Conservation (phyloP, 2,888 invertebrate species). For the Ectropis crepuscularia region DNA sequence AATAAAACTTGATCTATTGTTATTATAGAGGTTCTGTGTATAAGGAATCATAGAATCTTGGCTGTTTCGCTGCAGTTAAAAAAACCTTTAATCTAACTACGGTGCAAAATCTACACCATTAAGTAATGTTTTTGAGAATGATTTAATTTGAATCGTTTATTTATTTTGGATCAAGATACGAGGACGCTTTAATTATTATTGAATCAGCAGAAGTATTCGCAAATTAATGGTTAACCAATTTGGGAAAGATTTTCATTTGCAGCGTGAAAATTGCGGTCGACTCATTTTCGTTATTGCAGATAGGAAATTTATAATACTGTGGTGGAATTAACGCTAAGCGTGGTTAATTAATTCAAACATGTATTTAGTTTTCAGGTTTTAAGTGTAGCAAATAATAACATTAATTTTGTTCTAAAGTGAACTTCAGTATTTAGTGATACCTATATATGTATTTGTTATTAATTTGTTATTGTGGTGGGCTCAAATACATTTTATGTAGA, state of each 20-base stretch:
- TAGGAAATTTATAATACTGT: constrained; percentile 63
- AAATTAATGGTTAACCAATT: constrained; percentile 75
- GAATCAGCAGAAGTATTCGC: constrained; percentile 46
- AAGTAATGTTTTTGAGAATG: not conserved
- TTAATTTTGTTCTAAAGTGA: too few relatives aligned
- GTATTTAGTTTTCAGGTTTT: too few relatives aligned
- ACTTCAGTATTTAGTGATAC: too few relatives aligned
- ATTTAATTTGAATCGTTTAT: not conserved
- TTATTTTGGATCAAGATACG: constrained; percentile 7
- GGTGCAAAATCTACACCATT: not conserved
- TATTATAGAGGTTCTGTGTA: too few relatives aligned
- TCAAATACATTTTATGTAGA: too few relatives aligned
- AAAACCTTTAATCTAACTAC: too few relatives aligned
- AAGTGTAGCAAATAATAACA: too few relatives aligned
- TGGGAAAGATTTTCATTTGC: constrained; percentile 76
- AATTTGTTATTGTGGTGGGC: too few relatives aligned
- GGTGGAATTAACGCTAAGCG: constrained; percentile 58
- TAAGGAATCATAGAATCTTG: too few relatives aligned
- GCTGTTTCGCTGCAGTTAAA: too few relatives aligned
- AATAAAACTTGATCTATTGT: too few relatives aligned
- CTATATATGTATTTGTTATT: too few relatives aligned
- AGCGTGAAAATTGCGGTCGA: constrained; percentile 74
- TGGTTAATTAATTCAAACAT: constrained; percentile 43
- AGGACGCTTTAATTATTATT: constrained; percentile 15
- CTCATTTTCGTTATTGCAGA: constrained; percentile 67